A percentile compares a stretch with the other conserved stretches of the same genome.
phyloP scores from a whole-genome alignment of 2,888 invertebrate genomes.

The Protonemura montana region DNA sequence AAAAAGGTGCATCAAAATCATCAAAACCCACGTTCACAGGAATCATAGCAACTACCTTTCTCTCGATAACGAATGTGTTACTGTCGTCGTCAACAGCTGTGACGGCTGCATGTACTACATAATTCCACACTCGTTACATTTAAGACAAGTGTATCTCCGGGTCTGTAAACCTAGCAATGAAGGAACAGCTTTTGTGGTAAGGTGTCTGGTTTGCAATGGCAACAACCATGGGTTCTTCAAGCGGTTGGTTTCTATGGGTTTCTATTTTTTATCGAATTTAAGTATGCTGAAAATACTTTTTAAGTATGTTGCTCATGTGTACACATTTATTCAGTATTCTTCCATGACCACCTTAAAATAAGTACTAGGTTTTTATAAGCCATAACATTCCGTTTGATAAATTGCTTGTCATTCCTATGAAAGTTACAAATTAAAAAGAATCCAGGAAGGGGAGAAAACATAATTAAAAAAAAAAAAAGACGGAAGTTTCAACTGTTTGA shows the following conservation, averaged over 20 bases:
- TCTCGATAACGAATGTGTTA: not conserved
- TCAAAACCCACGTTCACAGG: constrained; percentile 41
- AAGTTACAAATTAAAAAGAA: too few species aligned
- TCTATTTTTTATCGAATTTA: not conserved
- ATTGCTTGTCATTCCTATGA: not conserved
- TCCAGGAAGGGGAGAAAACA: too few species aligned
- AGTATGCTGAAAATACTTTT: not conserved
- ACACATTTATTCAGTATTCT: not conserved
- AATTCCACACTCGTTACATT: not conserved
- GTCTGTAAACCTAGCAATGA: not conserved
- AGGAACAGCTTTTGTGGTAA: not conserved
- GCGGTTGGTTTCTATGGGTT: not conserved
- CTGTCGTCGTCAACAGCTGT: not conserved
- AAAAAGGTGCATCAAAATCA: constrained; percentile 47
- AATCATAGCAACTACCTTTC: constrained; percentile 38
- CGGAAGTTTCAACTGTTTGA: too few species aligned
- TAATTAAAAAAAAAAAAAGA: too few species aligned
- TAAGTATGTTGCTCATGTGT: not conserved
- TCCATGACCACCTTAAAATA: not conserved
- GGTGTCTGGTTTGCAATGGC: not conserved
- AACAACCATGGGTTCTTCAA: not conserved
- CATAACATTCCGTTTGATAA: not conserved
- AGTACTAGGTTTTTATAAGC: not conserved
- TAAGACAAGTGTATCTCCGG: not conserved
- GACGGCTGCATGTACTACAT: not conserved